Evolutionary conservation across 2,888 invertebrate genomes (phyloP).

Genomic region (Autographa pulchrina): DNA sequence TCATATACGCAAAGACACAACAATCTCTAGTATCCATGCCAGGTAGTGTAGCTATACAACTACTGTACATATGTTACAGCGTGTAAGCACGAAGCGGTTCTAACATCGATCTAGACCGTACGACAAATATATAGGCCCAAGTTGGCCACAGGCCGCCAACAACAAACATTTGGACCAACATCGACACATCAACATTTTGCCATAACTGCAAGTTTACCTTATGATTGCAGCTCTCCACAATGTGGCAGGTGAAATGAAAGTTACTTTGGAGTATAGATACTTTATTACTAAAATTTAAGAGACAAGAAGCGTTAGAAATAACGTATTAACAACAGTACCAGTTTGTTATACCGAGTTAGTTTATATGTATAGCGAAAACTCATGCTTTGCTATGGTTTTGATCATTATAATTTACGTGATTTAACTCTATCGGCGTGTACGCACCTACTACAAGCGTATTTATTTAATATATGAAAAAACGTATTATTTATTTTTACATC

Average conservation of each 20-base stretch:
- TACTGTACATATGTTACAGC: constrained; percentile 64
- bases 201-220: constrained; percentile 82
- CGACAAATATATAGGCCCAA: constrained; percentile 78
- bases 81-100: constrained; percentile 82
- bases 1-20: constrained; percentile 56
- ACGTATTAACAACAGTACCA: constrained; percentile 66
- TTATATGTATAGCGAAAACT: constrained; percentile 66
- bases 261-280: constrained; percentile 88
- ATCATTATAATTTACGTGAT: constrained; percentile 64
- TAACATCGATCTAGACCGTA: constrained; percentile 83
- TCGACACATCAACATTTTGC: constrained; percentile 73
- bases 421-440: constrained; percentile 77
- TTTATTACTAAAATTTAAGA: constrained; percentile 87
- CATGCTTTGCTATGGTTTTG: constrained; percentile 73
- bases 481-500: constrained; percentile 70
- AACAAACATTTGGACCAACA: constrained; percentile 77
- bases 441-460: constrained; percentile 81
- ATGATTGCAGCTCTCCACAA: constrained; percentile 81
- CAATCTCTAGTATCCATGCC: constrained; percentile 48
- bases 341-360: constrained; percentile 58
- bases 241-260: constrained; percentile 88
- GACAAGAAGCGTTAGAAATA: constrained; percentile 83
- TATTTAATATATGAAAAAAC: constrained; percentile 70
- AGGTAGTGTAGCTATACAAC: constrained; percentile 54
- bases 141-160: constrained; percentile 66